Evolutionary conservation across 2,888 invertebrate species (phyloP), one percentile per base, ranked within the genome.

Genomic region (Cheilosia urbana): DNA sequence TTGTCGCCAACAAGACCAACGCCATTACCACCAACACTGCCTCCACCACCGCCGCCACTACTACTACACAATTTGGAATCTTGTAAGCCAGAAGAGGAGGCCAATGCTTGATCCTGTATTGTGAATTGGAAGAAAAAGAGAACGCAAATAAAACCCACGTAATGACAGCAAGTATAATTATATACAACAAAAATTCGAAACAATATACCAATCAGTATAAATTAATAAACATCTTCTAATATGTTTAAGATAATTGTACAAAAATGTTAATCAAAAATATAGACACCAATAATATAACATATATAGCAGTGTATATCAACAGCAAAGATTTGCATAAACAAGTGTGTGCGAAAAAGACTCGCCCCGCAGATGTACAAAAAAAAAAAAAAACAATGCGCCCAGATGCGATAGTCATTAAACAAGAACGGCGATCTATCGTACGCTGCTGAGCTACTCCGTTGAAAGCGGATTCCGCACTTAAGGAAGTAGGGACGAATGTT

Each of bases 41-140:
- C 69, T 69, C 68, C 72, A 60, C 66, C 81, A 77, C 65, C 81
- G 71, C 65, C 66, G 37, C 37, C 66, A 76, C 79, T 75, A 81
- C 75, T 77, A 78, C 73, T 55, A 80, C 72, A 77, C 66, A 87
- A 75, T 87, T 88, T 88, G 72, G 87, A 82, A 82, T 88, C 89
- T 88, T 89, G 89, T 83, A 88, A 88, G 87, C 88, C 88, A 78
- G 87, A 88, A 87, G 88, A 87, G 73, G 88, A 87, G 84, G 87
- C 83, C 88, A 89, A 88, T 87, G 87, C 79, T 88, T 88, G 88
- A 87, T 89, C 89, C 89, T 89, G 58, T 85, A 80, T 85, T 68
- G 68, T 65, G 80, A 77, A 80, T 71, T 77, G 72, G 80, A 85
- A 85, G 80, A 88, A 82, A 37, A 85, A 82, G 76, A 81, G 82